Evolutionary conservation across 2,797 vertebrate genomes (phyloP).

Genomic region (Phylloscopus collybita): DNA sequence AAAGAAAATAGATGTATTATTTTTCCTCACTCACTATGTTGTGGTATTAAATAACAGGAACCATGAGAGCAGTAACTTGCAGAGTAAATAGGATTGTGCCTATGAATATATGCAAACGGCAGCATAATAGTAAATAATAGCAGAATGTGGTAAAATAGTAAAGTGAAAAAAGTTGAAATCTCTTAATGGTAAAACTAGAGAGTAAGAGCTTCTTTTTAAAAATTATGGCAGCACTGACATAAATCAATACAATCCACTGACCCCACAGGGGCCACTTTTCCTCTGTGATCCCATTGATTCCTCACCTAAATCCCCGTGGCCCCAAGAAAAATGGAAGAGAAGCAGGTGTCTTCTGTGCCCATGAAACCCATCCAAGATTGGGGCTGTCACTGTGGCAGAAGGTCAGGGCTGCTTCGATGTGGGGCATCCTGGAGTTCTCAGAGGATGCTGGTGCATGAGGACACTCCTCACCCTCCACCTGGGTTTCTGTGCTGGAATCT

Average conservation of each 20-base stretch:
- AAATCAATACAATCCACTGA: not conserved
- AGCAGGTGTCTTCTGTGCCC: not conserved
- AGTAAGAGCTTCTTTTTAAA: not conserved
- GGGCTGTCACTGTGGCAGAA: not conserved
- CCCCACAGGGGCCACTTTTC: not conserved
- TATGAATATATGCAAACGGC: not conserved
- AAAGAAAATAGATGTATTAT: not conserved
- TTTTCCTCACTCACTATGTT: not conserved
- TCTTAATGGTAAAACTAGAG: not conserved
- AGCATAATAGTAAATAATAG: not conserved
- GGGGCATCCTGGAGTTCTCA: not conserved
- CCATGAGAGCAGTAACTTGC: not conserved
- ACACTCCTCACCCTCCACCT: not conserved
- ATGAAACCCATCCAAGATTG: not conserved
- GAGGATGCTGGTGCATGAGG: accelerated
- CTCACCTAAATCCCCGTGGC: not conserved
- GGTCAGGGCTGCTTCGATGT: accelerated
- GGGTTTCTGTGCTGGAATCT: not conserved
- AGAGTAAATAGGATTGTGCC: not conserved
- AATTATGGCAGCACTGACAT: not conserved
- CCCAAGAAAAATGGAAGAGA: not conserved
- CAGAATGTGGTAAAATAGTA: not conserved
- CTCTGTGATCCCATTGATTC: not conserved
- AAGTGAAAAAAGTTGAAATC: not conserved
- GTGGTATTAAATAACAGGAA: not conserved